phyloP scores from a whole-genome alignment of 2,888 invertebrate genomes.

The Diachrysia chrysitis region DNA sequence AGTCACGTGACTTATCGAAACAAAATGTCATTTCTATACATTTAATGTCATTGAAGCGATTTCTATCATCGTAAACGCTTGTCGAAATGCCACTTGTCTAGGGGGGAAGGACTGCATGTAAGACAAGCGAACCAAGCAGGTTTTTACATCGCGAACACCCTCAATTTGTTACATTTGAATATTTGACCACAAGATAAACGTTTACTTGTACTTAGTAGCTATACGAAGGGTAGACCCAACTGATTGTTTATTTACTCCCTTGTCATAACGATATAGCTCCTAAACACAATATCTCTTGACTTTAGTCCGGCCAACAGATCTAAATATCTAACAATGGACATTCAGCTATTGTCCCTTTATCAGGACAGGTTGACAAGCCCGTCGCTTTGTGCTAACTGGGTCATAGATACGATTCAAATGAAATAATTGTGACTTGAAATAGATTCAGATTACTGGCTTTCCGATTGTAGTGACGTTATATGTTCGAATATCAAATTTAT shows the following conservation, averaged over 20 bases:
- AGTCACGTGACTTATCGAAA: no score
- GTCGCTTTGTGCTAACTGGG: slow-evolving; percentile 54
- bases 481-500: background rate
- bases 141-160: no score
- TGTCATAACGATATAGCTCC: background rate
- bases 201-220: no score
- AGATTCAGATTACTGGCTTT: slow-evolving; percentile 16
- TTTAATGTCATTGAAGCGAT: no score
- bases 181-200: no score
- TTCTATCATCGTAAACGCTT: no score
- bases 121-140: no score
- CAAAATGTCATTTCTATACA: no score
- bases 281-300: slow-evolving; percentile 10
- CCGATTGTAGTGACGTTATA: background rate
- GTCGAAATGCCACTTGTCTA: no score
- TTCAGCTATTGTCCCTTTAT: slow-evolving; percentile 49
- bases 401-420: slow-evolving; percentile 51
- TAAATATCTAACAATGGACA: slow-evolving; percentile 44
- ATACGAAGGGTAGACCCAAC: background rate
- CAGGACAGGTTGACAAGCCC: slow-evolving; percentile 42
- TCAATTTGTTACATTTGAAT: no score
- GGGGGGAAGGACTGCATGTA: no score
- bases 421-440: slow-evolving; percentile 26
- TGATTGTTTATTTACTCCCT: background rate
- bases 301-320: slow-evolving; percentile 17